Conservation (phyloP, 2,888 invertebrate genomes). For the Caenorhabditis zanzibari region DNA sequence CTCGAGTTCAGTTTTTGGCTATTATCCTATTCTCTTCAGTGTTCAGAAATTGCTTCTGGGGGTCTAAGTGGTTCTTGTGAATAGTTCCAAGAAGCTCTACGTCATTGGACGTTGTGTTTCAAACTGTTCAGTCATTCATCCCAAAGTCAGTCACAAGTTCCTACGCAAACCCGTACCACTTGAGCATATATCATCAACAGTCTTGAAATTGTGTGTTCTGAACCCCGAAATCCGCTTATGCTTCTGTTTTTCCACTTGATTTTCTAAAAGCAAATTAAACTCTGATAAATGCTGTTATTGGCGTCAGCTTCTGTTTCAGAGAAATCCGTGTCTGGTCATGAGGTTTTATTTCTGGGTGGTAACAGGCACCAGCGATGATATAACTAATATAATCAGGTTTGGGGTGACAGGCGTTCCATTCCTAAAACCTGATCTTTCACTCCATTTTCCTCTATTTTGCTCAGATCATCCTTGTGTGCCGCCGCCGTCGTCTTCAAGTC, state of each 20-base stretch:
- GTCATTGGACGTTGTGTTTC: neutral
- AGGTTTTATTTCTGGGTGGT: neutral
- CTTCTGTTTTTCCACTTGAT: neutral
- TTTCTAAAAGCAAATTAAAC: conserved; percentile 5
- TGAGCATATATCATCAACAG: neutral
- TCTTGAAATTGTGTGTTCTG: neutral
- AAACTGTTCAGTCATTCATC: neutral
- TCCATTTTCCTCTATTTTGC: conserved; percentile 25
- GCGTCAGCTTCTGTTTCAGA: conserved; percentile 13
- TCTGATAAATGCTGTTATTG: neutral
- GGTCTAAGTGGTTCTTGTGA: too few relatives aligned
- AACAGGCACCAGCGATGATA: neutral
- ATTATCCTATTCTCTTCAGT: too few relatives aligned
- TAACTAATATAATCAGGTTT: conserved; percentile 4
- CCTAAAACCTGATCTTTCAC: conserved; percentile 25
- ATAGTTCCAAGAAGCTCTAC: neutral
- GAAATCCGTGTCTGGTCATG: conserved; percentile 1
- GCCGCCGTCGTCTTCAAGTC: neutral
- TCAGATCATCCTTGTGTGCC: conserved; percentile 23
- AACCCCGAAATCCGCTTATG: neutral
- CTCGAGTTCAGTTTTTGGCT: too few relatives aligned
- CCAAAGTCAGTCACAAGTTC: neutral
- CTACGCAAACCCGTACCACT: neutral
- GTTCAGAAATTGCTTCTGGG: too few relatives aligned
- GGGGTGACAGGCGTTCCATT: conserved; percentile 26